phyloP scores from a whole-genome alignment of 2,113 vertebrate genomes.

The Baryphthengus martii region DNA sequence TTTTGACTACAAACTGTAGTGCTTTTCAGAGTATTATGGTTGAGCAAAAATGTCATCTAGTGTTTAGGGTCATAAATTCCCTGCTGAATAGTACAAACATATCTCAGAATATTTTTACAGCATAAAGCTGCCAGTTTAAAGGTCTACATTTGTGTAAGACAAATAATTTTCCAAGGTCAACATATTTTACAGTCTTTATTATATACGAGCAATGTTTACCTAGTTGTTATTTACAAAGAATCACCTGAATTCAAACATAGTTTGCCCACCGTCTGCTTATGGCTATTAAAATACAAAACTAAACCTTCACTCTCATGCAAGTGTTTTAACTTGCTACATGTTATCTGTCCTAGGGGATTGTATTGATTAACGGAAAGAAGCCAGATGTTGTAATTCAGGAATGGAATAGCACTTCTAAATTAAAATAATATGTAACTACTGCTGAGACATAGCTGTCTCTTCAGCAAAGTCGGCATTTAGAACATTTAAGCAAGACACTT shows the following conservation, averaged over 20 bases:
- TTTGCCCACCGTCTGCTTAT: background rate
- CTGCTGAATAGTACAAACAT: background rate
- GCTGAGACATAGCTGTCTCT: background rate
- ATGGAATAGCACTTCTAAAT: background rate
- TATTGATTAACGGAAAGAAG: background rate
- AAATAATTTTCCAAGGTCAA: background rate
- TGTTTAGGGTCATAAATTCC: background rate
- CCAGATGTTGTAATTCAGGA: background rate
- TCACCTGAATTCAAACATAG: background rate
- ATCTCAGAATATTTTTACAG: background rate
- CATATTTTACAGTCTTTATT: background rate
- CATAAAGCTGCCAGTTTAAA: background rate
- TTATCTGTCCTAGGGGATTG: background rate
- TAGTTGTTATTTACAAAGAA: background rate
- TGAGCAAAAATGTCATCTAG: background rate
- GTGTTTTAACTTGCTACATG: background rate
- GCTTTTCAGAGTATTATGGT: background rate
- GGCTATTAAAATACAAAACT: background rate
- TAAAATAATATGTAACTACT: background rate
- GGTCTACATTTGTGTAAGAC: background rate
- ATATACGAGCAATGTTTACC: background rate
- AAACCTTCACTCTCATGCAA: background rate
- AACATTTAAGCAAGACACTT: background rate
- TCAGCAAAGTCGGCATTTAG: conserved; percentile 1
- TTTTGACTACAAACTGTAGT: background rate